Evolutionary conservation across 2,888 invertebrate species (phyloP).

Genomic region (Latrodectus hesperus): DNA sequence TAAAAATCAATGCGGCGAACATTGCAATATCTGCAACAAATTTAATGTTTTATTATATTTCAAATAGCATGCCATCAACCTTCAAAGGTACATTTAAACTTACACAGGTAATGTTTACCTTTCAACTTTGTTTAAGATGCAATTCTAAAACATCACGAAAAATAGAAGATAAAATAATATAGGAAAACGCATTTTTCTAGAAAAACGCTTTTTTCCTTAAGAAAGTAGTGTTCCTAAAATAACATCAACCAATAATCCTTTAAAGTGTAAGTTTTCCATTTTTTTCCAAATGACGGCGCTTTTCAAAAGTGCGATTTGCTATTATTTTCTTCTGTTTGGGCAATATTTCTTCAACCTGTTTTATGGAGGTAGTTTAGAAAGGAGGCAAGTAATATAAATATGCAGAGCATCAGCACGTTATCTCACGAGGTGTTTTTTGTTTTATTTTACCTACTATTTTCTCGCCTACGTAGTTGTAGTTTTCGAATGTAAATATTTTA

Average conservation of each 20-base stretch:
- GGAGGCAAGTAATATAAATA: neutral
- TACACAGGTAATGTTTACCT: too few relatives aligned
- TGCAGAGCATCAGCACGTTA: neutral
- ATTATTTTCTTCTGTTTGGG: constrained; percentile 24
- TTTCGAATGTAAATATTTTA: constrained; percentile 2
- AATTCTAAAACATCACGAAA: too few relatives aligned
- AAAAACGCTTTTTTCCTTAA: too few relatives aligned
- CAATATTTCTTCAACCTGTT: constrained; percentile 2
- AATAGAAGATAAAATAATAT: too few relatives aligned
- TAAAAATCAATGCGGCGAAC: too few relatives aligned
- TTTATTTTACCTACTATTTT: neutral
- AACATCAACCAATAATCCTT: neutral
- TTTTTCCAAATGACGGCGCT: constrained; percentile 10
- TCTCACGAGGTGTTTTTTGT: neutral
- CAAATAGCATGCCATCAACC: too few relatives aligned
- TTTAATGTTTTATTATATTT: too few relatives aligned
- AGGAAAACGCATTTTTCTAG: too few relatives aligned
- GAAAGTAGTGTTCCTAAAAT: too few relatives aligned
- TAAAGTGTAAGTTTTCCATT: neutral
- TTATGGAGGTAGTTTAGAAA: neutral
- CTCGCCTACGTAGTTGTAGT: neutral
- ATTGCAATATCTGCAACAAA: too few relatives aligned
- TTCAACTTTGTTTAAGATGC: too few relatives aligned
- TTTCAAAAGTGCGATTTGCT: constrained; percentile 21
- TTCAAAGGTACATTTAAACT: too few relatives aligned